Percentiles rank a stretch among this genome's conserved stretches.
These are phyloP conservation scores for Nicator chloris DNA, from an alignment of 2,113 vertebrate genomes.

Conservation along the genomic window DNA sequence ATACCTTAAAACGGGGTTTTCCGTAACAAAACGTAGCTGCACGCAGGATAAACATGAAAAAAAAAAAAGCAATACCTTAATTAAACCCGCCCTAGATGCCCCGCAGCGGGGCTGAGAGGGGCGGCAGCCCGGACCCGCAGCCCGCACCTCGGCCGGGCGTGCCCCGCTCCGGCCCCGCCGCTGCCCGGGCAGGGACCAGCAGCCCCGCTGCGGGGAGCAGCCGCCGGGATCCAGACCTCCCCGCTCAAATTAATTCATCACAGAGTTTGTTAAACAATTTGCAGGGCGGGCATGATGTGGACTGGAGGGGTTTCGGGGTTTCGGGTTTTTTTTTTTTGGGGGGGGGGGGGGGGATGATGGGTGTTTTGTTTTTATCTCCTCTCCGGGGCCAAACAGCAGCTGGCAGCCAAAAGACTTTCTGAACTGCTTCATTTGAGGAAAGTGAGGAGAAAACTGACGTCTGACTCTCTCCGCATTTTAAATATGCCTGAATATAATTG, in stretches of 20 bases:
- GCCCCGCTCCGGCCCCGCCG: not conserved
- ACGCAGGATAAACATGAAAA: not conserved
- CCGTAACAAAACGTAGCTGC: not conserved
- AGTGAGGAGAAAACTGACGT: not conserved
- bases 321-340: fast-evolving
- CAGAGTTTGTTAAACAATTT: not conserved
- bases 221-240: not conserved
- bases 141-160: not conserved
- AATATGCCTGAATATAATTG: not conserved
- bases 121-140: not conserved
- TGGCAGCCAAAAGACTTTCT: slow-evolving; percentile 24
- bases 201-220: not conserved
- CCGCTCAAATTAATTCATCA: slow-evolving; percentile 9
- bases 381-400: slow-evolving; percentile 16
- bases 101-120: not conserved
- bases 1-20: not conserved
- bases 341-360: fast-evolving
- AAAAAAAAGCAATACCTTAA: too few relatives aligned
- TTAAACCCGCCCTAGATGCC: not conserved
- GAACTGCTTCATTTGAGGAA: slow-evolving; percentile 25
- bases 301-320: not conserved
- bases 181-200: not conserved
- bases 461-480: not conserved
- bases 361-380: not conserved
- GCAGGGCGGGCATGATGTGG: not conserved